Evolutionary conservation across 1,140 invertebrate species (phyloP), one percentile per base, ranked within the genome.

Genomic region (Psix sp.): DNA sequence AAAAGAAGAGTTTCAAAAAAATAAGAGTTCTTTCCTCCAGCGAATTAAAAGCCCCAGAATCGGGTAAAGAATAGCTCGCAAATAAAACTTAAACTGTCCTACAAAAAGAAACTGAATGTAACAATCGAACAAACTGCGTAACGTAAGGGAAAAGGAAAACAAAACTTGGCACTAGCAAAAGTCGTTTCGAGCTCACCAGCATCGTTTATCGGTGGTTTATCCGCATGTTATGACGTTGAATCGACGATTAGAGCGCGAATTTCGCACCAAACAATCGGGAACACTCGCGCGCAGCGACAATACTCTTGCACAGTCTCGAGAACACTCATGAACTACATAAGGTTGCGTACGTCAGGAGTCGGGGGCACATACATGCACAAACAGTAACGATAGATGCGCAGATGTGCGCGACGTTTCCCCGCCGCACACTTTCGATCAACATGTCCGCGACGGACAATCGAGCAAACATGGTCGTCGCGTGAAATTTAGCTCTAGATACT

Each of bases 151-250:
- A n/a, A n/a, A n/a, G n/a, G n/a, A n/a, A n/a, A n/a, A n/a, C n/a
- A n/a, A n/a, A n/a, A n/a, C n/a, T n/a, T n/a, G 39, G 17, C 5
- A 11, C 18, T 52, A 38, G 6, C 24, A 40, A 36, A 40, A 33
- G 18, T 35, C 33, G 6, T 33, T 14, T 18, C 18, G 3, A 10
- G 40, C 80, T 82, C 62, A 82, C 80, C 80, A 82, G 45, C 80
- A 82, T 82, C 46, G 79, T 80, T 70, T 76, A 82, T 36, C 42
- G 71, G 29, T 80, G 40, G 40, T 76, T 56, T 38, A 59, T 73
- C 74, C 24, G 39, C 71, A 78, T 78, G 70, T 49, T 70, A 68
- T 51, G n/a, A 57, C 52, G 59, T 38, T 29, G 57, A 59, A 51
- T 46, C 49, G 24, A 66, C 16, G n/a, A 18, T 20, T n/a, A 15